Base-by-base conservation (phyloP, 2,797 vertebrate genomes). In the Philypnodon macrostomus region DNA sequence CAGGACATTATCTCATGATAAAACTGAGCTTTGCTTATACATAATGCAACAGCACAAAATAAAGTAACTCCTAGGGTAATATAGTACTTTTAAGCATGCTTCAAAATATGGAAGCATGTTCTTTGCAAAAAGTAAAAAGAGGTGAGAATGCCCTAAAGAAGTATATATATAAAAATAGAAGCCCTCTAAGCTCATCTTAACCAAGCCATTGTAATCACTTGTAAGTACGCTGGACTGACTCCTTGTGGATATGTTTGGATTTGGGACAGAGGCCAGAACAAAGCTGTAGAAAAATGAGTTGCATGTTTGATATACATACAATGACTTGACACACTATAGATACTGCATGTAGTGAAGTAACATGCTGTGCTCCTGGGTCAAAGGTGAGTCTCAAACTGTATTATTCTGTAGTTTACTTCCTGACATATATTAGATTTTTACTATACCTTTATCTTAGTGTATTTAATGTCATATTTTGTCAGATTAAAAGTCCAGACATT, bases 1-100 rank as follows among this genome's bases (percentile, higher is more conserved):
- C 60, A 69, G 52, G 67, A 67, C 56, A 42, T 8, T 50, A 33
- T 53, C 39, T 38, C n/a, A n/a, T n/a, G n/a, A 24, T 39, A 53
- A 17, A 46, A 62, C 33, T 58, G 33, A 31, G 51, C 23, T 23
- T 45, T 23, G 18, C 44, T 21, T 37, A 38, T 31, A 23, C 38
- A 45, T 56, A 12, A 70, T 57, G 21, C 33, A 51, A 55, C 65
- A 42, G 18, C 40, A 53, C 23, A n/a, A 56, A 33, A 36, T 13
- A 0, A 54, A 51, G 53, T 10, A 7, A n/a, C n/a, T n/a, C n/a
- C n/a, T n/a, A n/a, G n/a, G n/a, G n/a, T n/a, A n/a, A n/a, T n/a
- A n/a, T n/a, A 47, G 4, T 45, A 36, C 46, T 48, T 29, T 15
- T 14, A 4, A 15, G 27, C 7, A 12, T 30, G 11, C 6, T 12